These are phyloP conservation scores for Hymenopus coronatus DNA, from an alignment of 2,888 invertebrate genomes.

Conservation along the genomic window DNA sequence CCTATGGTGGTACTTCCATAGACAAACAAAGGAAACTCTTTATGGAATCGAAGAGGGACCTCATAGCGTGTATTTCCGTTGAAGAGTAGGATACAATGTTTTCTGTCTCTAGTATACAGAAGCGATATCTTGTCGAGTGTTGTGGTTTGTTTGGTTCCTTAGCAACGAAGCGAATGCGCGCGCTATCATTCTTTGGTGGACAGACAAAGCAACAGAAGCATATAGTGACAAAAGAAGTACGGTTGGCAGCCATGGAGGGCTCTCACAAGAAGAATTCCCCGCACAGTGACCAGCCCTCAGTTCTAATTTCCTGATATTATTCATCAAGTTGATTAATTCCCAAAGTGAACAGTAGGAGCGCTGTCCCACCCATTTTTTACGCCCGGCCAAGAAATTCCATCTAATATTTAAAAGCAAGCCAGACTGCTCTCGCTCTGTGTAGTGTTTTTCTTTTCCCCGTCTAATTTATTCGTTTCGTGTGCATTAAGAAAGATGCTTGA, in stretches of 20 bases:
- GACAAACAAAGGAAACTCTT: too few species aligned
- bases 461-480: constrained; percentile 26
- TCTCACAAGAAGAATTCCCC: background rate
- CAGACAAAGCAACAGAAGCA: background rate
- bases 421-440: background rate
- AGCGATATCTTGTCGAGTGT: too few species aligned
- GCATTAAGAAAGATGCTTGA: constrained; percentile 25
- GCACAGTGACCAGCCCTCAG: background rate
- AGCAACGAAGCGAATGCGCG: too few species aligned
- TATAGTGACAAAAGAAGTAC: background rate
- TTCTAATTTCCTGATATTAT: background rate
- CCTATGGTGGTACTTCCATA: too few species aligned
- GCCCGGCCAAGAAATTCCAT: background rate
- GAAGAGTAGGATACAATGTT: too few species aligned
- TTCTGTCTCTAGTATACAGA: too few species aligned
- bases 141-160: too few species aligned
- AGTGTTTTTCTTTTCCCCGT: background rate
- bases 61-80: too few species aligned
- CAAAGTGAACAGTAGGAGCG: background rate
- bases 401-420: background rate
- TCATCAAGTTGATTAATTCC: background rate
- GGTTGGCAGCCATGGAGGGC: background rate
- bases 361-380: background rate
- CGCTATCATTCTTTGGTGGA: background rate
- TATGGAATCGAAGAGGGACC: too few species aligned